A percentile compares a stretch with the other conserved stretches of the same genome.
These are phyloP conservation scores for rat (Rattus norvegicus) DNA, from an alignment of 2,113 vertebrate genomes.

Conservation along the genomic window DNA sequence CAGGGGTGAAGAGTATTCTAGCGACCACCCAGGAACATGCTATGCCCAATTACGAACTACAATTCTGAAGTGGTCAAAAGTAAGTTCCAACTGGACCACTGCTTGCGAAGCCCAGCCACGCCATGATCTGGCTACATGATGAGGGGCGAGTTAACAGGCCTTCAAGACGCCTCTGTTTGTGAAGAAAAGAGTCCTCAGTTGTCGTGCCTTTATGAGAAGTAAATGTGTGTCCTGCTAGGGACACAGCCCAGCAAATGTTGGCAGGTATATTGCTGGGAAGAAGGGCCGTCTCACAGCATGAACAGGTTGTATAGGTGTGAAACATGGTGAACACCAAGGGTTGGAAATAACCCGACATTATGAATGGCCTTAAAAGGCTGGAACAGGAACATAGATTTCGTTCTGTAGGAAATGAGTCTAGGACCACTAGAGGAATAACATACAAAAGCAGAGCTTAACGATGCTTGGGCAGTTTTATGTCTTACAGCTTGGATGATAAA, in stretches of 20 bases:
- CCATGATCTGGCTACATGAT: background rate
- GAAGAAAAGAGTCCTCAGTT: background rate
- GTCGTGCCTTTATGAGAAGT: background rate
- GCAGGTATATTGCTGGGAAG: background rate
- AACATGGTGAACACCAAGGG: background rate
- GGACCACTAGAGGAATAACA: background rate
- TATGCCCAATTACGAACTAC: background rate
- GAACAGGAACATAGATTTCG: background rate
- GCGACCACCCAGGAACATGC: background rate
- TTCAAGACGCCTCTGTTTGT: background rate
- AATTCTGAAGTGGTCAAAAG: background rate
- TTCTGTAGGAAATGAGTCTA: background rate
- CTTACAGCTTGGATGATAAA: background rate
- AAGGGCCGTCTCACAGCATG: background rate
- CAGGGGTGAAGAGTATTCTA: background rate
- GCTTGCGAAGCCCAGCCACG: background rate
- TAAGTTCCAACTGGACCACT: background rate
- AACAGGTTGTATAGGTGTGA: no score
- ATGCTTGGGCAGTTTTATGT: slow-evolving; percentile 18
- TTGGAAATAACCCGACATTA: background rate
- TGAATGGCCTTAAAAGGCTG: background rate
- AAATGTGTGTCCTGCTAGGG: background rate
- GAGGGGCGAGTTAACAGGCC: background rate
- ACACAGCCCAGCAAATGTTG: background rate
- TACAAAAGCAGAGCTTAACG: slow-evolving; percentile 19